phyloP scores from a whole-genome alignment of 2,888 invertebrate species.

The Sphaerophoria rueppellii region DNA sequence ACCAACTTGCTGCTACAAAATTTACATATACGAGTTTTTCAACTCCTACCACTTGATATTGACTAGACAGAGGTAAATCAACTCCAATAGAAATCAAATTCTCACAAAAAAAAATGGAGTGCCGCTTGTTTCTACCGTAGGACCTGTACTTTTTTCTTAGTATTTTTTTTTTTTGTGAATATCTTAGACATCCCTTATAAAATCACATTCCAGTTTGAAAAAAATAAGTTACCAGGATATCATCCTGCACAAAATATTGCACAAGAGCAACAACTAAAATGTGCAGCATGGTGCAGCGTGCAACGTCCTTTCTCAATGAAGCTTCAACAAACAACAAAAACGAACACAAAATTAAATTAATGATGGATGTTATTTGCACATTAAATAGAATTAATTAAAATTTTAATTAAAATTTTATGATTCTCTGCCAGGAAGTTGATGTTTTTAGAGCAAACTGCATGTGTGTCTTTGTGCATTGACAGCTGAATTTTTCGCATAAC shows the following conservation, averaged over 20 bases:
- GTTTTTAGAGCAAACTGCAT: constrained; percentile 35
- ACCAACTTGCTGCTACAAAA: neutral
- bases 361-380: constrained; percentile 75
- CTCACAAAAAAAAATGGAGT: neutral
- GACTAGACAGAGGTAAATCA: too few relatives aligned
- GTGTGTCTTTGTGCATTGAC: constrained; percentile 36
- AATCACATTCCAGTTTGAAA: neutral
- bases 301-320: constrained; percentile 50
- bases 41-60: neutral
- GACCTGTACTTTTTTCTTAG: neutral
- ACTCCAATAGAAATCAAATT: too few relatives aligned
- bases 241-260: neutral
- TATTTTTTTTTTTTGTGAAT: neutral
- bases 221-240: constrained; percentile 5
- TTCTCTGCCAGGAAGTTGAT: constrained; percentile 42
- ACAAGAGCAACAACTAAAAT: neutral
- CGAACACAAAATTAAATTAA: constrained; percentile 74
- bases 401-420: constrained; percentile 74
- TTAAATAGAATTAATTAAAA: constrained; percentile 75
- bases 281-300: neutral
- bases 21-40: neutral
- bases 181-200: neutral
- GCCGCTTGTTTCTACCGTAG: neutral
- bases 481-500: constrained; percentile 21
- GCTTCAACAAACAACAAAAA: constrained; percentile 50